phyloP scores from a whole-genome alignment of 2,888 invertebrate genomes.

The Diaphora mendica region DNA sequence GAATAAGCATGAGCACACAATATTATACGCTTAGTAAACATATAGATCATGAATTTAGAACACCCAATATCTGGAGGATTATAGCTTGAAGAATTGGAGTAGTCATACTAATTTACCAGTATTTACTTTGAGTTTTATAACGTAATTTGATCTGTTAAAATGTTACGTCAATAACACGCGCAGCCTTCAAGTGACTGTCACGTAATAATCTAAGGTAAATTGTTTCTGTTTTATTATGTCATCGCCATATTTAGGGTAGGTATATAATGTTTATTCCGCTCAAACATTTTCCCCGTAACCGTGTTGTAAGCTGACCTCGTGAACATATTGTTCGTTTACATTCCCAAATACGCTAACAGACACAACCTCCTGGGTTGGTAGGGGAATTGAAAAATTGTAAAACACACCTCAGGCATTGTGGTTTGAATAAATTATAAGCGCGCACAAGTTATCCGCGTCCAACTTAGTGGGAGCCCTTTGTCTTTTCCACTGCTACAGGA shows the following conservation, averaged over 20 bases:
- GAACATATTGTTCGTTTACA: constrained; percentile 53
- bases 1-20: constrained; percentile 35
- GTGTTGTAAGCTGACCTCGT: constrained; percentile 53
- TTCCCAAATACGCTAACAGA: constrained; percentile 55
- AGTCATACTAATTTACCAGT: constrained; percentile 10
- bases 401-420: constrained; percentile 76
- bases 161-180: constrained; percentile 23
- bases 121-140: constrained; percentile 33
- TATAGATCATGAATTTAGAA: constrained; percentile 26
- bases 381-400: constrained; percentile 74
- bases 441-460: constrained; percentile 69
- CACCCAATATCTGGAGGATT: constrained; percentile 26
- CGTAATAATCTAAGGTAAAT: constrained; percentile 23
- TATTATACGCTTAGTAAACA: constrained; percentile 30
- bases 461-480: constrained; percentile 56
- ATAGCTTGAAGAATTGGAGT: constrained; percentile 21
- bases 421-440: constrained; percentile 82
- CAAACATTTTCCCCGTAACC: constrained; percentile 51
- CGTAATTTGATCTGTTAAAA: constrained; percentile 32
- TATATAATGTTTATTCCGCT: constrained; percentile 41
- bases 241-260: constrained; percentile 26
- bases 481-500: constrained; percentile 55
- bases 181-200: constrained; percentile 13
- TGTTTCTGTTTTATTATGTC: constrained; percentile 32
- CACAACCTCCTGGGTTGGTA: constrained; percentile 54